Evolutionary conservation across 1,140 invertebrate genomes (phyloP).

Genomic region (Lepidurus arcticus): DNA sequence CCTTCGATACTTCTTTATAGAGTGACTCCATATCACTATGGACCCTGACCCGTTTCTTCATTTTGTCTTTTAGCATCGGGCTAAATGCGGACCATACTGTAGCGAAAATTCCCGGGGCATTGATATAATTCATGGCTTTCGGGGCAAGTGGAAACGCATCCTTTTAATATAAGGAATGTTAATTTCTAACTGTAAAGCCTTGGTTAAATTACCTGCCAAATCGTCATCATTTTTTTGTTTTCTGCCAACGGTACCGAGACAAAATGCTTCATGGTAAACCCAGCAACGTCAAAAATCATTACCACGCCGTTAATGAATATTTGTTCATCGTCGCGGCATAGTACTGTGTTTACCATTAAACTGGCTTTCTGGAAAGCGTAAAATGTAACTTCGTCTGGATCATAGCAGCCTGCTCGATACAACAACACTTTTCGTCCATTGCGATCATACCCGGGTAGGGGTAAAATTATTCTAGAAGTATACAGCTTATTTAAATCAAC

Average conservation of each 20-base stretch:
- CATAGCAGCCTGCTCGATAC: conserved; percentile 35
- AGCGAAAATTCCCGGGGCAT: conserved; percentile 71
- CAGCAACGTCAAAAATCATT: background rate
- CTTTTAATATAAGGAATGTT: conserved; percentile 42
- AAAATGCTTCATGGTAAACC: background rate
- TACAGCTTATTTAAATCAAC: background rate
- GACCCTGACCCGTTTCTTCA: conserved; percentile 59
- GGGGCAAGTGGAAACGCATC: conserved; percentile 79
- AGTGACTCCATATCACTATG: conserved; percentile 58
- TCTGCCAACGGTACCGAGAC: background rate
- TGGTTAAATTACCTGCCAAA: background rate
- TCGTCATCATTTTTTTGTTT: background rate
- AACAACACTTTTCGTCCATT: conserved; percentile 36
- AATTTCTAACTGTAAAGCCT: background rate
- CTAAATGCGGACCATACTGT: conserved; percentile 74
- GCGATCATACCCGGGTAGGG: conserved; percentile 37
- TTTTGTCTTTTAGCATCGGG: conserved; percentile 79
- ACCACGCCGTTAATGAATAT: background rate
- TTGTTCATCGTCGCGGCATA: background rate
- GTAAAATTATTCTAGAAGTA: conserved; percentile 35
- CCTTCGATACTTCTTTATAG: conserved; percentile 66
- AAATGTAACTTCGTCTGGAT: conserved; percentile 27
- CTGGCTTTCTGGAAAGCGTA: background rate
- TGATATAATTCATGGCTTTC: conserved; percentile 78
- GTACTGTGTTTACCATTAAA: background rate